Evolutionary conservation across 2,113 vertebrate species (phyloP), one percentile per base, ranked within the genome.

Genomic region (Sigmodon hispidus): DNA sequence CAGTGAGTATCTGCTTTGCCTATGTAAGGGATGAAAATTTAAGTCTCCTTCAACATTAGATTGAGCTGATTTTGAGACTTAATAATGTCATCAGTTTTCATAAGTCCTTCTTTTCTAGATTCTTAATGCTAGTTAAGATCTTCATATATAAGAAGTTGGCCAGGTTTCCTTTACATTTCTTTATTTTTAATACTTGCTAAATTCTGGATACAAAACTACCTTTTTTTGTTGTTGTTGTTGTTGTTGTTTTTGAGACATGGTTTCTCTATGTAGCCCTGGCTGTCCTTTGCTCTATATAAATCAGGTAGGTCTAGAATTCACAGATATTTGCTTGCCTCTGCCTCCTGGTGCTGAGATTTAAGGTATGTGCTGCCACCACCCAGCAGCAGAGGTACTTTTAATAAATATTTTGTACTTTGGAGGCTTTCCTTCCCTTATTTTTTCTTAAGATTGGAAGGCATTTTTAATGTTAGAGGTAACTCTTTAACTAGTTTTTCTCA

Each of bases 1-100:
- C 99, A 98, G 99, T 99, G 97, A 98, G 99, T 98, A 79, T 96
- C 61, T 69, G 57, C 7, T 57, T 87, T 26, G 7, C 48, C 87
- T 94, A 69, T 52, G 50, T 69, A 43, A 90, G 17, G 6, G 5
- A 16, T 70, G n/a, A 79, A 11, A 92, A 11, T 63, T 3, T 3
- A 87, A 89, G 50, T 69, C 1, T 7, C 31, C 15, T 61, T 85
- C 24, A 59, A 2, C 22, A 73, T 77, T 89, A 85, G 45, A 79
- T 15, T 87, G 85, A 52, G 13, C 36, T 55, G 3, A 40, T 72
- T 70, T 70, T 70, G 69, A 94, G 36, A 77, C 67, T n/a, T 67
- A 95, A 84, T 63, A 65, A 83, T 36, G 4, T 59, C 43, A 50
- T 90, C 34, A 26, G 96, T 22, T 87, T 97, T 1, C n/a, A n/a